Conservation (phyloP, 2,888 invertebrate genomes). For the Slavum lentiscoides region DNA sequence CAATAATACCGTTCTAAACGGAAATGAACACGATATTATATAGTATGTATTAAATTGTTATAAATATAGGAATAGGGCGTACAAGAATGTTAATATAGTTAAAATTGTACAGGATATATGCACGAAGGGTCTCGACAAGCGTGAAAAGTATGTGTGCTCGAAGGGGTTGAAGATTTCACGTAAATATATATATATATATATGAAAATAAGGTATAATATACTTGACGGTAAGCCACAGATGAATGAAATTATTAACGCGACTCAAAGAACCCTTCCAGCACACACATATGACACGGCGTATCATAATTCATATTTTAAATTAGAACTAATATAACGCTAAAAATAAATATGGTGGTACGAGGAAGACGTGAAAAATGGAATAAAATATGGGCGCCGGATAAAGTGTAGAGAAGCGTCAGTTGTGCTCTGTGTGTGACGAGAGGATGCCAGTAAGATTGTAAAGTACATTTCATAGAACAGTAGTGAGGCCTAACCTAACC, state of each 20-base stretch:
- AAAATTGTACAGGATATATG: conserved; percentile 22
- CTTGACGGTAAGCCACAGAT: conserved; percentile 4
- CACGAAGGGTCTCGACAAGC: conserved; percentile 18
- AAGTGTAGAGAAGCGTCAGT: too few relatives aligned
- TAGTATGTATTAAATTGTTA: not conserved
- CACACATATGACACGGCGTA: too few relatives aligned
- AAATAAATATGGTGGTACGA: too few relatives aligned
- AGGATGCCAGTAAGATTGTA: too few relatives aligned
- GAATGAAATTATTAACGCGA: conserved; percentile 1
- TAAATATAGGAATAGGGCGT: conserved; percentile 23
- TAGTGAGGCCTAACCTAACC: too few relatives aligned
- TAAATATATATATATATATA: not conserved
- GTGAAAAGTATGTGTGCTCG: conserved; percentile 20
- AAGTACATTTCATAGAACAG: too few relatives aligned
- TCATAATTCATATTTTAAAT: too few relatives aligned
- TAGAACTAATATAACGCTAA: too few relatives aligned
- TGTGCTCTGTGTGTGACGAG: too few relatives aligned
- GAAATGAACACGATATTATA: conserved; percentile 1
- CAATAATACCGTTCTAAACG: not conserved
- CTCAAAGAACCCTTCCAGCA: too few relatives aligned
- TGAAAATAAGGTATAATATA: not conserved
- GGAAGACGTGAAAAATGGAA: too few relatives aligned
- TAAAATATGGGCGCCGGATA: too few relatives aligned
- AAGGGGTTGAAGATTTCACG: conserved; percentile 27
- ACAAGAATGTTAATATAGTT: conserved; percentile 26